A percentile compares a stretch with the other conserved stretches of the same genome.
Evolutionary conservation across 2,797 vertebrate genomes (phyloP).

Genomic region (Takifugu rubripes): DNA sequence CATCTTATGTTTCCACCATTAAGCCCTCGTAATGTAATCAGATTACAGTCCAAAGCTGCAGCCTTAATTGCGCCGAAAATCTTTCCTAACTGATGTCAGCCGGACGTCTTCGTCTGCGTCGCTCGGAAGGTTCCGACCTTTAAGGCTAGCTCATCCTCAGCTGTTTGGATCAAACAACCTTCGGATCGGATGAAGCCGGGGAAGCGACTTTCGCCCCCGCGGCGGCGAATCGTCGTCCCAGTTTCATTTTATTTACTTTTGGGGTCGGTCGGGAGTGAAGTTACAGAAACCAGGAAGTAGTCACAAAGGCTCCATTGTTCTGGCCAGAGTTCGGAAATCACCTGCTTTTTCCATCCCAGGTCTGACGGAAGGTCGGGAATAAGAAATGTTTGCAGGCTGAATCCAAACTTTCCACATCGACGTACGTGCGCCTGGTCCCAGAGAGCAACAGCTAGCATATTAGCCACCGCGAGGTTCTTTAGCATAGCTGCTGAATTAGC

Average conservation of each 20-base stretch:
- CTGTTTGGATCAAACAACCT: slow-evolving; percentile 10
- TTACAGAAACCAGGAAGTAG: slow-evolving; percentile 7
- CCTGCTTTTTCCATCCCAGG: slow-evolving; percentile 67
- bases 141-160: not conserved
- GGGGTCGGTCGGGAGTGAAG: not conserved
- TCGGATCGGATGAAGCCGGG: not conserved
- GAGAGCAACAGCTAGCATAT: too few species aligned
- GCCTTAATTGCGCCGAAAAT: slow-evolving; percentile 27
- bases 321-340: slow-evolving; percentile 38
- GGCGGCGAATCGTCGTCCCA: too few species aligned
- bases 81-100: slow-evolving; percentile 34
- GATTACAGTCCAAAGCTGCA: slow-evolving; percentile 18
- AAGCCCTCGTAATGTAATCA: slow-evolving; percentile 40
- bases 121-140: too few species aligned
- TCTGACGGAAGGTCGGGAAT: not conserved
- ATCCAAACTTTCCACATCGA: too few species aligned
- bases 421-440: too few species aligned
- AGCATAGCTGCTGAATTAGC: too few species aligned
- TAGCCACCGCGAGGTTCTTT: too few species aligned
- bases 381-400: too few species aligned
- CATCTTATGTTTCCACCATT: slow-evolving; percentile 35
- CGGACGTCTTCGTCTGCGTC: slow-evolving; percentile 4
- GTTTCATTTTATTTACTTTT: too few species aligned
- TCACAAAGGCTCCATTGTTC: slow-evolving; percentile 63
- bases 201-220: too few species aligned